A percentile compares a stretch with the other conserved stretches of the same genome.
Conservation (phyloP, 2,113 vertebrate genomes). For the Prionailurus bengalensis region DNA sequence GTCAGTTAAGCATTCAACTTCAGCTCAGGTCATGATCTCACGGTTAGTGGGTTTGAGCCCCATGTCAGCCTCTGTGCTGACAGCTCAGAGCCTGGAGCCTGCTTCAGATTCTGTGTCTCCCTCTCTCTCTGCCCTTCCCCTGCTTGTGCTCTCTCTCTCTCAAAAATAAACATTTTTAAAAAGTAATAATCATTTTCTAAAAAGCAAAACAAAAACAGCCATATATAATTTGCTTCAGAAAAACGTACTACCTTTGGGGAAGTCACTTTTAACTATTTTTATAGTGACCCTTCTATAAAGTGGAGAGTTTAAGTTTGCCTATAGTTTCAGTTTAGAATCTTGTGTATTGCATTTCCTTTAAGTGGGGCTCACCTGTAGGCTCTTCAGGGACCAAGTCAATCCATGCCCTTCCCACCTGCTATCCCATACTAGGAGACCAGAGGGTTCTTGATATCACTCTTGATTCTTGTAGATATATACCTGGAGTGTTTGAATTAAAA, state of each 20-base stretch:
- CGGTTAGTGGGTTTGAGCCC: too few species aligned
- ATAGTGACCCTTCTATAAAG: background rate
- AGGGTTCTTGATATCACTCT: background rate
- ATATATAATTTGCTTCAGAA: background rate
- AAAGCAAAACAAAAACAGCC: background rate
- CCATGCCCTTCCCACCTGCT: background rate
- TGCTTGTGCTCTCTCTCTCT: too few species aligned
- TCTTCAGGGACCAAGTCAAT: background rate
- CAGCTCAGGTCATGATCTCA: too few species aligned
- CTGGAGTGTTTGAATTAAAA: background rate
- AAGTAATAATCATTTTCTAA: constrained; percentile 4
- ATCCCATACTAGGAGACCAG: background rate
- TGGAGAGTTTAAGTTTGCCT: background rate
- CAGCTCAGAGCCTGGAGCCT: too few species aligned
- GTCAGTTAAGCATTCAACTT: too few species aligned
- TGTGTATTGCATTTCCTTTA: background rate
- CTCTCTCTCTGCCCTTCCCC: too few species aligned
- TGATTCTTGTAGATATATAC: background rate
- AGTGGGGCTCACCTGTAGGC: background rate
- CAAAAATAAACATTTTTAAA: too few species aligned
- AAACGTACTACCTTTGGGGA: constrained; percentile 20
- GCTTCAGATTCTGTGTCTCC: too few species aligned
- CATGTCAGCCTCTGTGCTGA: too few species aligned
- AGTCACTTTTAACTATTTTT: constrained; percentile 54
- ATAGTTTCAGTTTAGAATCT: background rate